These are phyloP conservation scores for Apteryx owenii DNA, from an alignment of 2,113 vertebrate species.

Conservation along the genomic window DNA sequence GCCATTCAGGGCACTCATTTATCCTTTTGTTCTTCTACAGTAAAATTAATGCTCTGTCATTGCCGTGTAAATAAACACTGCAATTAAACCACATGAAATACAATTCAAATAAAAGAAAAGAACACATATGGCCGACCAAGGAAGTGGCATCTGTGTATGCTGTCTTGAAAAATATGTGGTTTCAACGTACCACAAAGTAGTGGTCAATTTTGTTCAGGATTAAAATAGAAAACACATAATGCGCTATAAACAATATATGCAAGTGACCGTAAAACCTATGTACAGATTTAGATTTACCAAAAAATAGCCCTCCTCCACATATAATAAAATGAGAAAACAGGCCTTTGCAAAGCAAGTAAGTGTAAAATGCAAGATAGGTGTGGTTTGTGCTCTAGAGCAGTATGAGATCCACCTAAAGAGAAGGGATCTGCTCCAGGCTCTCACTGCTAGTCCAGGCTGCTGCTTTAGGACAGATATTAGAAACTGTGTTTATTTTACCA, in stretches of 20 bases:
- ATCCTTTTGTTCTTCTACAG: constrained; percentile 57
- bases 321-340: neutral
- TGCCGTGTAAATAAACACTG: constrained; percentile 42
- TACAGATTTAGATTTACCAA: constrained; percentile 62
- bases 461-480: neutral
- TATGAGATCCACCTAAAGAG: neutral
- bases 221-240: constrained; percentile 69
- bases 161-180: constrained; percentile 76
- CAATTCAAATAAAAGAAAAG: constrained; percentile 64
- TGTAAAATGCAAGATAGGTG: neutral
- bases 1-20: constrained; percentile 47
- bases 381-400: neutral
- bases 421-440: neutral
- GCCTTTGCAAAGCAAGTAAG: neutral
- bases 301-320: neutral
- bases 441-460: accelerated
- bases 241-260: constrained; percentile 53
- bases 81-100: constrained; percentile 66
- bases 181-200: constrained; percentile 72
- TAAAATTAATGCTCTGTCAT: constrained; percentile 62
- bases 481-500: neutral
- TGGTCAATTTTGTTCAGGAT: constrained; percentile 74
- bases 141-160: constrained; percentile 63
- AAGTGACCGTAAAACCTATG: constrained; percentile 55
- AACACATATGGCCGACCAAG: constrained; percentile 48